Evolutionary conservation across 2,797 vertebrate genomes (phyloP), one percentile per base, ranked within the genome.

Genomic region (Platyrinchus mystaceus): DNA sequence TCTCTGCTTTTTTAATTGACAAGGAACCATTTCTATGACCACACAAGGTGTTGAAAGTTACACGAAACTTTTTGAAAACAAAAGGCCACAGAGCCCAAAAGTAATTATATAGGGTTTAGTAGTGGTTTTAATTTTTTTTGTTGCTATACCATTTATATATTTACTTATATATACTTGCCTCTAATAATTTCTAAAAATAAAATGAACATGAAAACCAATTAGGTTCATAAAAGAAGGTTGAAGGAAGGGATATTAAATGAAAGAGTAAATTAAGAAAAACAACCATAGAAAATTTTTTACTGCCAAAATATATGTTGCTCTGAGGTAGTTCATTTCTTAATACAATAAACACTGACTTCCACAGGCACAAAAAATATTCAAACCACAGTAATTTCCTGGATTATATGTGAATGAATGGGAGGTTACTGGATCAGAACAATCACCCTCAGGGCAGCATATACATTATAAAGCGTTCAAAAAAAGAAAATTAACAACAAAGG

Each of bases 161-260:
- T 96, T 92, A 95, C 95, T 98, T 94, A 96, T 97, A 97, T 95
- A 99, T 99, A 99, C 99, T 99, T 99, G 99, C 99, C 99, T 99
- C 98, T 98, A 99, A 98, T 98, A 99, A 98, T 99, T 99, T 99
- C 99, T 99, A 99, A 99, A 99, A 98, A 99, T 97, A 98, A 98
- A 99, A 98, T 71, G 97, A 98, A 98, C 95, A 98, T 97, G 97
- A 98, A 98, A 97, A 98, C 98, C 81, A 96, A 97, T 98, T 98
- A 98, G 97, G 94, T 82, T 96, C 93, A 97, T 90, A 96, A 97
- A 94, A 94, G 55, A 78, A 90, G 55, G 73, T 68, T 93, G 92
- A 96, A 86, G 66, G 69, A 93, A 81, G 69, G 85, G 81, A 64
- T 90, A 92, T 80, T 83, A 91, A 87, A 95, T 44, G 59, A 97